Base-by-base conservation (phyloP, 2,888 invertebrate genomes). In the Epirrhoe tristata region DNA sequence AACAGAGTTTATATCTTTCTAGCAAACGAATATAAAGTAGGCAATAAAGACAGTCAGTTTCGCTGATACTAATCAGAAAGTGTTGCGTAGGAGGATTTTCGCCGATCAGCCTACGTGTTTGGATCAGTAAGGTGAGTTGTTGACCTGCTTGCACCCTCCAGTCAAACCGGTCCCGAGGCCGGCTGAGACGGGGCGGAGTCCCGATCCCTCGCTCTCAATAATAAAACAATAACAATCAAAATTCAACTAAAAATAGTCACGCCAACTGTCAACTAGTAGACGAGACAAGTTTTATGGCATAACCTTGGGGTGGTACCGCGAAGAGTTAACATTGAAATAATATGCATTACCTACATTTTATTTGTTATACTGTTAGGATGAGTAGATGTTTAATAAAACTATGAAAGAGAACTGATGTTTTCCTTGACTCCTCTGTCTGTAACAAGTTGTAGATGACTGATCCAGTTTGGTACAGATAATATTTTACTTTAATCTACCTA, bases 71-170 rank as follows among this genome's bases (percentile, higher is more conserved):
- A 80, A 85, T 84, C 84, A 82, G 83, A 83, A 81, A 82, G 84
- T 82, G 80, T 77, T 74, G 81, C 81, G 87, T 86, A 81, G 86
- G 85, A 77, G 84, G 80, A 85, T 87, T 85, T 86, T 87, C 82
- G 88, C 87, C 82, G 87, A 89, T 88, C 86, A 80, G 80, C 84
- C 84, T 87, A 85, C 87, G 87, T 89, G 88, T 84, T 87, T 84
- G 85, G 86, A 85, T 86, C 87, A 84, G 77, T 72, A 64, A 73
- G 85, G 85, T 86, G 88, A 86, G 86, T 86, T 82, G 88, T 84
- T 89, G 91, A 90, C 89, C 89, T 81, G 88, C 81, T 82, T 85
- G 86, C 86, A 83, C 85, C 85, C 74, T 72, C 69, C 63, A 80
- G 85, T 82, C 82, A 90, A 90, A 91, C 91, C 90, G 82, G 90